Conservation (phyloP, 2,888 invertebrate genomes). For the Gymnocheta viridis region DNA sequence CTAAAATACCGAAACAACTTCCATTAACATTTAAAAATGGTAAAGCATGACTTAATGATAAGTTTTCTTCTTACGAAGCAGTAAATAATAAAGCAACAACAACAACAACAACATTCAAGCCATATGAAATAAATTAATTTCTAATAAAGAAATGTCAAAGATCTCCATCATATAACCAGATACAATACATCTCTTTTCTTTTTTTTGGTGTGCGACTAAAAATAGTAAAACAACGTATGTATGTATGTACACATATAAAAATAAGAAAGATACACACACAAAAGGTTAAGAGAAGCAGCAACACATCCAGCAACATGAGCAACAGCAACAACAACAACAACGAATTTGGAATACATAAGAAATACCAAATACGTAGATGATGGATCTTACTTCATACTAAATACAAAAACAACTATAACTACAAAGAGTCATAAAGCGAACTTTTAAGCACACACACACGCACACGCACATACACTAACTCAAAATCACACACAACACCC, state of each 20-base stretch:
- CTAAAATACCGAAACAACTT: background rate
- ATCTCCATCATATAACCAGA: constrained; percentile 63
- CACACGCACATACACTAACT: background rate
- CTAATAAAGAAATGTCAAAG: constrained; percentile 68
- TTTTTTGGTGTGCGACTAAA: constrained; percentile 13
- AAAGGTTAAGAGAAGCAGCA: constrained; percentile 51
- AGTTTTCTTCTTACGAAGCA: background rate
- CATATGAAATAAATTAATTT: constrained; percentile 38
- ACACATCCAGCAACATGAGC: background rate
- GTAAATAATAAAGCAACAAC: background rate
- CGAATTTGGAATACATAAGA: background rate
- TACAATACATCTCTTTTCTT: constrained; percentile 24
- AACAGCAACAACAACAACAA: background rate
- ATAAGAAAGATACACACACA: constrained; percentile 38
- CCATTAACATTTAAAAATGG: constrained; percentile 9
- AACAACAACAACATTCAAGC: constrained; percentile 21
- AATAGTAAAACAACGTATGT: constrained; percentile 38
- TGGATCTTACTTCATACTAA: constrained; percentile 57
- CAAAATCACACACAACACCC: background rate
- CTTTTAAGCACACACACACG: background rate
- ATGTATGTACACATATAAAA: background rate
- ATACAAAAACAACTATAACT: constrained; percentile 5
- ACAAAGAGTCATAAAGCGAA: constrained; percentile 3
- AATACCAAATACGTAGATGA: constrained; percentile 56
- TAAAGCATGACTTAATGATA: constrained; percentile 37